Conservation (phyloP, 2,113 vertebrate genomes). For the Cebidichthys violaceus region DNA sequence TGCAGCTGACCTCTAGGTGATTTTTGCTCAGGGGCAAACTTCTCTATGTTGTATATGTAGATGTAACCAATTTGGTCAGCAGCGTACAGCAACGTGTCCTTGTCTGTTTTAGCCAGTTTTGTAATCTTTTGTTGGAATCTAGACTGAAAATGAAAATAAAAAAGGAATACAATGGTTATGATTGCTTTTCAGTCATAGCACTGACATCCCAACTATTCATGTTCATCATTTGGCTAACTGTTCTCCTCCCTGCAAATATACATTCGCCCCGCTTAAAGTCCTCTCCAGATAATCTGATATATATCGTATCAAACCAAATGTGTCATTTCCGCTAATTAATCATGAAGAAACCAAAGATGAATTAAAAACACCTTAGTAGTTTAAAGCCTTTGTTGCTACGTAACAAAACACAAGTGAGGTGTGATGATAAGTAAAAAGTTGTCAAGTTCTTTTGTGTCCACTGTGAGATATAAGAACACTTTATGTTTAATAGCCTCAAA, state of each 20-base stretch:
- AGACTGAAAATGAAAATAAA: conserved; percentile 64
- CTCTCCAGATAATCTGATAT: conserved; percentile 9
- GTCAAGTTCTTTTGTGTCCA: neutral
- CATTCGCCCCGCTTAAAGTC: neutral
- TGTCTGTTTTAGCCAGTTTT: conserved; percentile 69
- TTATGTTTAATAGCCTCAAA: neutral
- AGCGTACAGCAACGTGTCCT: conserved; percentile 53
- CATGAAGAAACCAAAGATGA: neutral
- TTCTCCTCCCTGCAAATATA: conserved; percentile 17
- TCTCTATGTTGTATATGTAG: conserved; percentile 67
- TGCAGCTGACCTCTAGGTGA: conserved; percentile 52
- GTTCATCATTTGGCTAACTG: conserved; percentile 22
- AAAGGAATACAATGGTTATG: neutral
- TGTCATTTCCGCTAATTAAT: conserved; percentile 17
- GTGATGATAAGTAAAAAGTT: neutral
- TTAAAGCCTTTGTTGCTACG: conserved; percentile 1
- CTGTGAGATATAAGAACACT: neutral
- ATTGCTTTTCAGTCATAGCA: neutral
- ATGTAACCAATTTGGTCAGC: conserved; percentile 76
- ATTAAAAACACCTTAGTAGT: neutral
- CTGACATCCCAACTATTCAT: neutral
- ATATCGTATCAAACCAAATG: conserved; percentile 8
- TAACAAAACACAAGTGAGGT: conserved; percentile 7
- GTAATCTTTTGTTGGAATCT: conserved; percentile 73
- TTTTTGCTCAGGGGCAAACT: conserved; percentile 63